Evolutionary conservation across 23 tunicate genomes (phyloP).

Genomic region (Corella eumyota): DNA sequence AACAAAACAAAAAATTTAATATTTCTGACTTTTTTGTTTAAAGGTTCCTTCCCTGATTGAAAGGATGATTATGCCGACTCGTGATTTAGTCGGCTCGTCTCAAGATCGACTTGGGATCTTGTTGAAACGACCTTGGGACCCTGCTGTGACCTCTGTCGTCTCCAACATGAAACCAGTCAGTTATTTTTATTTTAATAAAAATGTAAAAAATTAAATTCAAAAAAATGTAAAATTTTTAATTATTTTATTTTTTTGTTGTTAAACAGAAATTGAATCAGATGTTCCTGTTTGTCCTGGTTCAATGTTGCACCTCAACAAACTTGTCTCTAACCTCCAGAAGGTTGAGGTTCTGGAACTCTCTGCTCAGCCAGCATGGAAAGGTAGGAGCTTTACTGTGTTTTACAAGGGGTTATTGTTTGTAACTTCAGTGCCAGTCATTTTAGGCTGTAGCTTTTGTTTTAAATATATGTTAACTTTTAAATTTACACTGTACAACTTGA

Average conservation of each 20-base stretch:
- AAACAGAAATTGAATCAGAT: conserved; percentile 26
- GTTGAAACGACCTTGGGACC: conserved; percentile 84
- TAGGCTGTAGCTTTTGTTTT: too few species aligned
- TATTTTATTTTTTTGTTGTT: neutral
- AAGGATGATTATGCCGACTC: conserved; percentile 69
- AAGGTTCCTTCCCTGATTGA: conserved; percentile 81
- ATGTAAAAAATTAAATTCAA: neutral
- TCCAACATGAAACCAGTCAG: conserved; percentile 42
- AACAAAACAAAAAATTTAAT: neutral
- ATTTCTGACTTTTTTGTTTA: neutral
- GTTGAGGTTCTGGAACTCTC: conserved; percentile 67
- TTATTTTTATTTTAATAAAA: neutral
- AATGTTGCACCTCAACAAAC: conserved; percentile 21
- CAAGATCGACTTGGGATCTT: conserved; percentile 32
- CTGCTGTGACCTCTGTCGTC: conserved; percentile 50
- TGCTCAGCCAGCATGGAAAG: conserved; percentile 69
- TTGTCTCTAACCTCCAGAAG: conserved; percentile 41
- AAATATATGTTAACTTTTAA: too few species aligned
- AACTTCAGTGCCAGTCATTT: too few species aligned
- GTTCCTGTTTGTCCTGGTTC: conserved; percentile 41
- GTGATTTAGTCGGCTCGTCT: conserved; percentile 25
- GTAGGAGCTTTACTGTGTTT: conserved; percentile 10
- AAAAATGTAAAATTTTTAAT: neutral
- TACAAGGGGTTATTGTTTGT: neutral
- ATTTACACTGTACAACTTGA: too few species aligned